Percentiles rank a stretch among this genome's conserved stretches.
These are phyloP conservation scores for Lepisosteus osseus DNA, from an alignment of 2,113 vertebrate species.

Conservation along the genomic window DNA sequence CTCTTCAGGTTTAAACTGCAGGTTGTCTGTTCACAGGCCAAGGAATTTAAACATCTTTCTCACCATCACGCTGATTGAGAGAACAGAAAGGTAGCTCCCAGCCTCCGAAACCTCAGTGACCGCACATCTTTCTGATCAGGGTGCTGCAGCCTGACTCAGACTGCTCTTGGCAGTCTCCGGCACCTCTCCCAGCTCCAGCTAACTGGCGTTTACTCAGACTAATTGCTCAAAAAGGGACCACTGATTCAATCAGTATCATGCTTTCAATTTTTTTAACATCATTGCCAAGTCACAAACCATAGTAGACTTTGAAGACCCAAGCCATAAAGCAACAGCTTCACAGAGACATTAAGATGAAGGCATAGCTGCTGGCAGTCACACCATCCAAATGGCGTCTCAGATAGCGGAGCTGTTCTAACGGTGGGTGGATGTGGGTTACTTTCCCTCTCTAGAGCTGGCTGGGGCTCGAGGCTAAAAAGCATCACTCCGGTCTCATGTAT, in stretches of 20 bases:
- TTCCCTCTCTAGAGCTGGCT: constrained; percentile 22
- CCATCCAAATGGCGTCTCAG: neutral
- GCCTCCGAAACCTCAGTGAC: no score
- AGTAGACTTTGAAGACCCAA: neutral
- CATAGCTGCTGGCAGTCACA: neutral
- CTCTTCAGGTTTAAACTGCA: no score
- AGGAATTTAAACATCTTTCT: no score
- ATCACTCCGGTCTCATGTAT: neutral
- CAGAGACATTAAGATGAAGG: constrained; percentile 2
- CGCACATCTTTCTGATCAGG: neutral
- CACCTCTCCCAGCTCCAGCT: neutral
- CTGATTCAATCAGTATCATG: constrained; percentile 9
- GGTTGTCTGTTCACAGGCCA: no score
- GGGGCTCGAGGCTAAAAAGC: constrained; percentile 11
- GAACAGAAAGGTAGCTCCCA: no score
- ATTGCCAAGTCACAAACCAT: neutral
- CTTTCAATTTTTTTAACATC: neutral
- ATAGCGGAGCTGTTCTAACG: neutral
- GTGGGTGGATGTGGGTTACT: neutral
- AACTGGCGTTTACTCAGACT: constrained; percentile 7
- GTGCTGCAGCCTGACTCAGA: constrained; percentile 1
- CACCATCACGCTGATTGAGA: no score
- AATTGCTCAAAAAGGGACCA: constrained; percentile 11
- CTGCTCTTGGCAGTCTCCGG: neutral
- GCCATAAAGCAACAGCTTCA: neutral